A percentile compares a stretch with the other conserved stretches of the same genome.
Conservation (phyloP, 2,797 vertebrate species). For the Schizopygopsis malacanthus region DNA sequence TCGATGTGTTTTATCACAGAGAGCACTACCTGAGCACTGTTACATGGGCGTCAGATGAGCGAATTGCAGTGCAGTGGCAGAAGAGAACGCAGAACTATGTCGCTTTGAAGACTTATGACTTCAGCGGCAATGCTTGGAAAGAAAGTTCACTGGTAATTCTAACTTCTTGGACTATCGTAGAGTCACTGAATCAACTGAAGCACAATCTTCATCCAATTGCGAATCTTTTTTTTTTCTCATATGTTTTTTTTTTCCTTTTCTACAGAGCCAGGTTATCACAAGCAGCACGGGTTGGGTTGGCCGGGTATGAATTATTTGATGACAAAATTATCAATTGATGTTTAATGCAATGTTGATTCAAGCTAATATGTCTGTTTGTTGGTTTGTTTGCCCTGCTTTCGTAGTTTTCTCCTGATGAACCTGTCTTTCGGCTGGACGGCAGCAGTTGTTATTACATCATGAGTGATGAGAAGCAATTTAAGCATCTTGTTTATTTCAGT, state of each 20-base stretch:
- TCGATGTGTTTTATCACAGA: constrained; percentile 69
- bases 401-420: constrained; percentile 90
- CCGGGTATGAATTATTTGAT: constrained; percentile 80
- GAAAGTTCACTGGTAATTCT: constrained; percentile 48
- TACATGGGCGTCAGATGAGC: constrained; percentile 88
- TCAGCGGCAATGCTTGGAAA: constrained; percentile 61
- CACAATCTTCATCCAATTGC: no score
- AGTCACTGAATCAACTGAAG: background rate
- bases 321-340: background rate
- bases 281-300: constrained; percentile 91
- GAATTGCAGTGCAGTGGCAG: constrained; percentile 91
- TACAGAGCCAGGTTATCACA: constrained; percentile 74
- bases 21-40: constrained; percentile 92
- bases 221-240: no score
- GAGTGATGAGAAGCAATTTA: constrained; percentile 85
- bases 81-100: constrained; percentile 88
- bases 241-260: constrained; percentile 9
- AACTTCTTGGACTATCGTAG: background rate
- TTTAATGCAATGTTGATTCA: background rate
- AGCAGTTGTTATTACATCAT: constrained; percentile 88
- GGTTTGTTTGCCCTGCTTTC: constrained; percentile 47
- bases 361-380: background rate
- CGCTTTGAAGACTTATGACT: constrained; percentile 85
- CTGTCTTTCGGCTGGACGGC: constrained; percentile 84
- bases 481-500: constrained; percentile 90